Percentiles rank a stretch among this genome's conserved stretches.
Conservation (phyloP, 1,140 invertebrate genomes). For the Ridgeia piscesae region DNA sequence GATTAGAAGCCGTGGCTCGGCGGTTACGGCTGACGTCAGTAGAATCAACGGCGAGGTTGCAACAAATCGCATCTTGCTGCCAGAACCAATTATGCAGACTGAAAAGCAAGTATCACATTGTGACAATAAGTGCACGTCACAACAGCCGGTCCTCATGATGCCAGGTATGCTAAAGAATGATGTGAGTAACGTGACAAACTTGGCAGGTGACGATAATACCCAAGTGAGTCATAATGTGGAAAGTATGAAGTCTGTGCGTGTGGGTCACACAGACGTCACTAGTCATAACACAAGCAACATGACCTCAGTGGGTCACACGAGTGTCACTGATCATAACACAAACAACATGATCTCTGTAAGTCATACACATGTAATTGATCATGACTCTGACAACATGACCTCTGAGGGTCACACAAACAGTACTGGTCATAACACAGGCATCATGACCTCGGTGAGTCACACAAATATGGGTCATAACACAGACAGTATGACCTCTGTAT, state of each 20-base stretch:
- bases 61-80: not conserved
- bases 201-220: not conserved
- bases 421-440: too few relatives aligned
- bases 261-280: too few relatives aligned
- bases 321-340: too few relatives aligned
- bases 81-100: not conserved
- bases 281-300: too few relatives aligned
- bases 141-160: not conserved
- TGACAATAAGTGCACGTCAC: not conserved
- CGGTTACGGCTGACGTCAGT: not conserved
- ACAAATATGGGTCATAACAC: too few relatives aligned
- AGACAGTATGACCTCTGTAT: too few relatives aligned
- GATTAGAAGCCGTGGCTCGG: not conserved
- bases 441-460: too few relatives aligned
- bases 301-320: too few relatives aligned
- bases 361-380: too few relatives aligned
- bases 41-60: not conserved
- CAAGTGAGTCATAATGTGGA: not conserved
- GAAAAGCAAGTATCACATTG: not conserved
- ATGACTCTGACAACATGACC: too few relatives aligned
- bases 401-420: too few relatives aligned
- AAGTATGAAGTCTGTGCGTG: not conserved
- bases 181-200: not conserved
- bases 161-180: not conserved
- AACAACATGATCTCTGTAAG: too few relatives aligned